Evolutionary conservation across 2,888 invertebrate species (phyloP).

Genomic region (Scelioninae gen. 1): DNA sequence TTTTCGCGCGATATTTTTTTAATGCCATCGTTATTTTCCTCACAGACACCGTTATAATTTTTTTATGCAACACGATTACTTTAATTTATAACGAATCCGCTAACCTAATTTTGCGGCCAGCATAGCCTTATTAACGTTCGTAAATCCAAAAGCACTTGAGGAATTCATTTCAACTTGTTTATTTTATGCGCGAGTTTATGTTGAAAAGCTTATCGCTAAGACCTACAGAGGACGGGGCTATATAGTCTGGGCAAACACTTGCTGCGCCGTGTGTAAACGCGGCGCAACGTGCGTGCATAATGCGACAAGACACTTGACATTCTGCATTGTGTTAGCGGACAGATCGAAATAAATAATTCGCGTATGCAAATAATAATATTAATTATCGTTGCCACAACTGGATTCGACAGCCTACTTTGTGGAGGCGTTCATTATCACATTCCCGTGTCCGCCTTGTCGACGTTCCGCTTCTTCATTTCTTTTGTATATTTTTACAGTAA

Average conservation of each 20-base stretch:
- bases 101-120: slow-evolving; percentile 54
- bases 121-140: slow-evolving; percentile 25
- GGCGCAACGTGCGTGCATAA: slow-evolving; percentile 69
- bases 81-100: slow-evolving; percentile 47
- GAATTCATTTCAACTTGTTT: slow-evolving; percentile 69
- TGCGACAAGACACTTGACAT: slow-evolving; percentile 70
- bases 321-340: slow-evolving; percentile 52
- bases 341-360: slow-evolving; percentile 65
- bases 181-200: slow-evolving; percentile 66
- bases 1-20: slow-evolving; percentile 45
- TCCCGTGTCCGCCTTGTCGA: not conserved
- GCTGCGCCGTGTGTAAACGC: slow-evolving; percentile 64
- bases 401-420: slow-evolving; percentile 56
- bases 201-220: slow-evolving; percentile 67
- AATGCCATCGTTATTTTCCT: slow-evolving; percentile 35
- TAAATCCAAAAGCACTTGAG: slow-evolving; percentile 55
- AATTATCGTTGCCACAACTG: slow-evolving; percentile 36
- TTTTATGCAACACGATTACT: slow-evolving; percentile 51
- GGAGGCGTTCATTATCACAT: slow-evolving; percentile 26
- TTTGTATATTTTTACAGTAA: not conserved
- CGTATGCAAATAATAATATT: slow-evolving; percentile 61
- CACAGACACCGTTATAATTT: slow-evolving; percentile 35
- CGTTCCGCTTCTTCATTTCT: not conserved
- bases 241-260: slow-evolving; percentile 72
- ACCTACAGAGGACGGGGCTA: slow-evolving; percentile 55